Percentiles rank a stretch among this genome's conserved stretches.
Evolutionary conservation across 1,140 invertebrate species (phyloP).

Genomic region (Drosophila setifemur): DNA sequence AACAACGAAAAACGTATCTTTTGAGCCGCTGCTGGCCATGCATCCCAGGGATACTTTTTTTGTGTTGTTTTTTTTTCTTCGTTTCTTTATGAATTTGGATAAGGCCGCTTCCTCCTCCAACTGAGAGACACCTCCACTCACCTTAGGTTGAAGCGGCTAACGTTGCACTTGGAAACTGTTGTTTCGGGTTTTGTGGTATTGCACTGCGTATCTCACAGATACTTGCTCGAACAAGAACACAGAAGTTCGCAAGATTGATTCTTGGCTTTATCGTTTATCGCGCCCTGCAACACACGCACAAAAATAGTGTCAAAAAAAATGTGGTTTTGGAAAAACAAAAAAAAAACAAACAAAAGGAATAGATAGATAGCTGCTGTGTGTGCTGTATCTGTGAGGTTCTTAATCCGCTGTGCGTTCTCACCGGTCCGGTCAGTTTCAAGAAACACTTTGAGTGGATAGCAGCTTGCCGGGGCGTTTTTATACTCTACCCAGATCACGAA

Average conservation of each 20-base stretch:
- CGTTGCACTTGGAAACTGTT: not conserved
- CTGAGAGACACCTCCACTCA: too few species aligned
- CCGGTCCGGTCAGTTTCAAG: slow-evolving; percentile 59
- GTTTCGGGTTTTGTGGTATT: not conserved
- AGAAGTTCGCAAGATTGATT: too few species aligned
- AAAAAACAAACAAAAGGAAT: not conserved
- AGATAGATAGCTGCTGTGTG: not conserved
- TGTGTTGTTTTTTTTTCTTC: too few species aligned
- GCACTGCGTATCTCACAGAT: slow-evolving; percentile 6
- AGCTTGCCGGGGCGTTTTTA: slow-evolving; percentile 40
- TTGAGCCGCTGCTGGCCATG: too few species aligned
- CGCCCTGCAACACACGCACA: slow-evolving; percentile 31
- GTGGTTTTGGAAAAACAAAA: not conserved
- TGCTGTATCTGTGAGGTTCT: slow-evolving; percentile 15
- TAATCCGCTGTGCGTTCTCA: slow-evolving; percentile 51
- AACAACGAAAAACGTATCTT: too few species aligned
- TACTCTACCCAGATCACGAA: slow-evolving; percentile 25
- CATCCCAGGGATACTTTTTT: too few species aligned
- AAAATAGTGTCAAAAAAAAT: slow-evolving; percentile 33
- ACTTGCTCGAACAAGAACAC: too few species aligned
- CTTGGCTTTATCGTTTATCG: not conserved
- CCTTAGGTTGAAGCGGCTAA: not conserved
- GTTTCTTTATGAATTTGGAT: not conserved
- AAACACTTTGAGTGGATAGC: slow-evolving; percentile 58
- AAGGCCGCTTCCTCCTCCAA: not conserved